Evolutionary conservation across 2,888 invertebrate genomes (phyloP), one percentile per base, ranked within the genome.

Genomic region (Pomacea canaliculata): DNA sequence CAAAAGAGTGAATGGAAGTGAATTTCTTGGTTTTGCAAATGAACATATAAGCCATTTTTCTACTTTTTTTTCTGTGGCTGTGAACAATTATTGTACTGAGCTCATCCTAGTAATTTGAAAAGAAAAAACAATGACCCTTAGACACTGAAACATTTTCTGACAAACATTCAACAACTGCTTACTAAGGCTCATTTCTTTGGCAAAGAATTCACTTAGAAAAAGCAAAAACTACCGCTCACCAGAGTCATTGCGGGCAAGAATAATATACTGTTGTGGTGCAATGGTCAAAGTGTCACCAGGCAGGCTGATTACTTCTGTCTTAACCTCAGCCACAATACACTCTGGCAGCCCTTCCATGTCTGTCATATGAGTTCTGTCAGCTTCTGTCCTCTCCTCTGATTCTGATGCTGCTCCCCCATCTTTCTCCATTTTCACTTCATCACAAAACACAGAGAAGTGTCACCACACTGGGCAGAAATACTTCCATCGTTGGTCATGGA

Each of bases 211-310:
- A 37, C 37, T 37, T 37, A 37, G 37, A 37, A 37, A 37, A 37
- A 37, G 23, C 23, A 23, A 13, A 56, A 56, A 56, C 51, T 56
- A 56, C 10, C 2, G 51, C 51, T 63, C n/a, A 63, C 63, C 63
- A 16, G 63, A 63, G n/a, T 63, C 63, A 63, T 27, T 63, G 63
- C 74, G 74, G 19, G 80, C 76, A 18, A 81, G 74, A 71, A 81
- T 77, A 49, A 81, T 79, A 73, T 75, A 81, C 79, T 81, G 81
- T 37, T 81, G 81, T 37, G 81, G 79, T 10, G 66, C 62, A 19
- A 73, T 51, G 16, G 74, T 72, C 67, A 75, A 62, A n/a, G 72
- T 18, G 27, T 66, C 71, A 59, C 37, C 37, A 37, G 71, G 60
- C 27, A 71, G 59, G 70, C 71, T 71, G 23, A 76, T 76, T 10